Evolutionary conservation across 2,113 vertebrate genomes (phyloP).

Genomic region (Centropristis striata): DNA sequence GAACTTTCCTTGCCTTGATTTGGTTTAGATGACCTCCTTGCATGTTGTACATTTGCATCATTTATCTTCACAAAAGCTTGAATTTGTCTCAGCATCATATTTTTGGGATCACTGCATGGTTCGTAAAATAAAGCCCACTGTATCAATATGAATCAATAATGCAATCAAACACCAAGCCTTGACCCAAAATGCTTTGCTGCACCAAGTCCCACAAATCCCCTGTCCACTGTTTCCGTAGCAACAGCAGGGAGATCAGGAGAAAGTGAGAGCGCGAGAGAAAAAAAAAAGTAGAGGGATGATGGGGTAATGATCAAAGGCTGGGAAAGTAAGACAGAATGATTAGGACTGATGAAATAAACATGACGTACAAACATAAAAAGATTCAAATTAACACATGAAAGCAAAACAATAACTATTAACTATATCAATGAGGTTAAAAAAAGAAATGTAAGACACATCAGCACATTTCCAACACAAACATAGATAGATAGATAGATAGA

Average conservation of each 20-base stretch:
- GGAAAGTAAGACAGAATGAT: constrained; percentile 13
- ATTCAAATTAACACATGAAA: neutral
- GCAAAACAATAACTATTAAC: neutral
- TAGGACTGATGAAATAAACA: constrained; percentile 1
- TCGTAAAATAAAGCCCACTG: constrained; percentile 4
- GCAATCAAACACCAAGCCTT: constrained; percentile 48
- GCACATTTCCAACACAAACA: neutral
- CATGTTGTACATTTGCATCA: neutral
- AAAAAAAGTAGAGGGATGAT: neutral
- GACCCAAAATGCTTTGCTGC: constrained; percentile 53
- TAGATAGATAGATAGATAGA: neutral
- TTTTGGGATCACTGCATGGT: neutral
- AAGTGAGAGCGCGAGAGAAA: neutral
- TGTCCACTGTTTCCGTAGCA: constrained; percentile 59
- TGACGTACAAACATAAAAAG: neutral
- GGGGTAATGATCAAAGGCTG: constrained; percentile 10
- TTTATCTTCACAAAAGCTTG: constrained; percentile 11
- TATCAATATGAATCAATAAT: constrained; percentile 51
- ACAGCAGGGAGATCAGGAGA: constrained; percentile 24
- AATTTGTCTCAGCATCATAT: neutral
- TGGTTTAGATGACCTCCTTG: neutral
- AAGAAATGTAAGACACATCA: neutral
- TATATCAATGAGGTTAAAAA: neutral
- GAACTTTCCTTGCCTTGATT: neutral
- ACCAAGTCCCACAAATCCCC: constrained; percentile 49